Percentiles rank a stretch among this genome's conserved stretches.
Evolutionary conservation across 1,140 invertebrate species (phyloP).

Genomic region (Tetramorium simillimum): DNA sequence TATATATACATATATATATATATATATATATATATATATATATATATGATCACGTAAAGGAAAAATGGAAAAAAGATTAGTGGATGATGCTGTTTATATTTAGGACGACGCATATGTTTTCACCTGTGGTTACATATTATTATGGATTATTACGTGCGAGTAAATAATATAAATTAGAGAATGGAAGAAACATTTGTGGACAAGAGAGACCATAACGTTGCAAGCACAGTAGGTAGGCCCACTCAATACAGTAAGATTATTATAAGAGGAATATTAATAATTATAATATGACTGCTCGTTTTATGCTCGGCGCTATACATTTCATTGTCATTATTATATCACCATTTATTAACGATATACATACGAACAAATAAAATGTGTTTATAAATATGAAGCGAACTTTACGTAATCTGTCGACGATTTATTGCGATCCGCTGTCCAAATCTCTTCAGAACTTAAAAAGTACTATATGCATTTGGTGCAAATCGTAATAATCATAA

Average conservation of each 20-base stretch:
- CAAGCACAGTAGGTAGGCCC: slow-evolving; percentile 82
- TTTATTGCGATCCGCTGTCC: slow-evolving; percentile 43
- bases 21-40: neutral
- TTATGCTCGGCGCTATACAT: slow-evolving; percentile 84
- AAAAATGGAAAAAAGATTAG: slow-evolving; percentile 68
- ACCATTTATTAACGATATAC: slow-evolving; percentile 84
- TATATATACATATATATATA: neutral
- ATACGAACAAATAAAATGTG: slow-evolving; percentile 85
- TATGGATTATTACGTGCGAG: slow-evolving; percentile 76
- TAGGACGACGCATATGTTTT: slow-evolving; percentile 81
- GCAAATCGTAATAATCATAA: neutral
- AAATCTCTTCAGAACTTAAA: neutral
- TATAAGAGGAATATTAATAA: slow-evolving; percentile 82
- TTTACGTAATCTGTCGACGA: slow-evolving; percentile 62
- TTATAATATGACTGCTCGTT: slow-evolving; percentile 83
- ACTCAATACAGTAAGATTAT: slow-evolving; percentile 81
- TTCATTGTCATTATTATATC: slow-evolving; percentile 85
- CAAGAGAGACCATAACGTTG: slow-evolving; percentile 76
- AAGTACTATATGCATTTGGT: neutral
- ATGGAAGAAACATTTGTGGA: slow-evolving; percentile 70
- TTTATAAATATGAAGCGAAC: slow-evolving; percentile 83
- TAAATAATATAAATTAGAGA: slow-evolving; percentile 72
- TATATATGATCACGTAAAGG: slow-evolving; percentile 53
- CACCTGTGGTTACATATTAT: slow-evolving; percentile 79
- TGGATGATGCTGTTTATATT: slow-evolving; percentile 81